Conservation (phyloP, 2,113 vertebrate species). For the Varanus komodoensis region DNA sequence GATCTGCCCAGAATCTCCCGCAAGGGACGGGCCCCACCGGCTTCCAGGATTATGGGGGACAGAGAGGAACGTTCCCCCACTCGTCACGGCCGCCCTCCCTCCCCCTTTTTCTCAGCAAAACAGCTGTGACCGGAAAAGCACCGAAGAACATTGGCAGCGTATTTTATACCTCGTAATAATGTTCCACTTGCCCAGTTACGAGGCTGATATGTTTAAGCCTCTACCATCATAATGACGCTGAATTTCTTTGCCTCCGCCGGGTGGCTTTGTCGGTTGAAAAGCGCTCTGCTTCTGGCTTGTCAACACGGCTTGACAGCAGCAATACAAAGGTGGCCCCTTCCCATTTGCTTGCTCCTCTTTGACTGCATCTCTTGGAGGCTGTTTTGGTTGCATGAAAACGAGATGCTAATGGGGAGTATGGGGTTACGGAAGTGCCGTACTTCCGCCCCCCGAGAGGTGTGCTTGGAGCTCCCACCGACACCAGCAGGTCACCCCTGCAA, state of each 20-base stretch:
- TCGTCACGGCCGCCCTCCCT: too few relatives aligned
- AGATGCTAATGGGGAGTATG: constrained; percentile 71
- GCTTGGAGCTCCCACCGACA: constrained; percentile 38
- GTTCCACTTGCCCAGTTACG: neutral
- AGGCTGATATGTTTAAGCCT: neutral
- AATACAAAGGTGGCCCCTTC: neutral
- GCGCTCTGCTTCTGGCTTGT: too few relatives aligned
- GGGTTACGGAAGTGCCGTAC: constrained; percentile 37
- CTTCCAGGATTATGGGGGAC: too few relatives aligned
- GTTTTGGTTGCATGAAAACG: constrained; percentile 39
- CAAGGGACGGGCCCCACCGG: too few relatives aligned
- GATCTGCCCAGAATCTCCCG: too few relatives aligned
- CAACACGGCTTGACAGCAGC: too few relatives aligned
- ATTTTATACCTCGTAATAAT: neutral
- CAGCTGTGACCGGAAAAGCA: too few relatives aligned
- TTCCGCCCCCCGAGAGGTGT: neutral
- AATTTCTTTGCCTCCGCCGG: neutral
- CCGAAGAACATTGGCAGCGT: too few relatives aligned
- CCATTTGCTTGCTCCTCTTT: constrained; percentile 55
- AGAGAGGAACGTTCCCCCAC: too few relatives aligned
- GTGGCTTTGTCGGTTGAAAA: too few relatives aligned
- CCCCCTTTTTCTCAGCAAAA: too few relatives aligned
- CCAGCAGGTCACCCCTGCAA: neutral
- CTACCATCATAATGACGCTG: neutral
- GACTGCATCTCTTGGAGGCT: constrained; percentile 38